phyloP scores from a whole-genome alignment of 2,113 vertebrate species.

The Lycocorax pyrrhopterus region DNA sequence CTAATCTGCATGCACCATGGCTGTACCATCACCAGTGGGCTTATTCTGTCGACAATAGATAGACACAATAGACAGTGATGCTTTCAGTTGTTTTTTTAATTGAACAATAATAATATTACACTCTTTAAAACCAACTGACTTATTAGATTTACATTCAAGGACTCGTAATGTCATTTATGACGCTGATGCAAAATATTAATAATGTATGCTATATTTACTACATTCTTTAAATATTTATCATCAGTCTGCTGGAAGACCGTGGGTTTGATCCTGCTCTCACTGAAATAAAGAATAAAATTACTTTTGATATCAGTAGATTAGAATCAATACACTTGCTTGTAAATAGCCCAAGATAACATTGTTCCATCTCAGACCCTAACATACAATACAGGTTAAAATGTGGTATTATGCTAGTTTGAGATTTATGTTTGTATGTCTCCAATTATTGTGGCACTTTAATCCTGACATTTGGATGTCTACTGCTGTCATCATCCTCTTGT shows the following conservation, averaged over 20 bases:
- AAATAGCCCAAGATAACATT: not conserved
- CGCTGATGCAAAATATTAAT: slow-evolving; percentile 43
- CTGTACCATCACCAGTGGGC: not conserved
- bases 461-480: not conserved
- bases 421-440: not conserved
- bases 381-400: not conserved
- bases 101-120: slow-evolving; percentile 62
- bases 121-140: slow-evolving; percentile 48
- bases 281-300: not conserved
- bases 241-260: not conserved
- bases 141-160: slow-evolving; percentile 63
- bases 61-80: not conserved
- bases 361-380: not conserved
- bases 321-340: not conserved
- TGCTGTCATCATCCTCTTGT: not conserved
- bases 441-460: not conserved
- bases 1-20: not conserved
- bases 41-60: not conserved
- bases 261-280: not conserved
- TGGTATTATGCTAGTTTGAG: not conserved
- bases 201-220: slow-evolving; percentile 53
- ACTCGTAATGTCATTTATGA: slow-evolving; percentile 6
- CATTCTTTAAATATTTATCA: slow-evolving; percentile 62
- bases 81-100: slow-evolving; percentile 59
- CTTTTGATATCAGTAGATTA: not conserved